Percentiles rank a stretch among this genome's conserved stretches.
phyloP scores from a whole-genome alignment of 2,113 vertebrate genomes.

The Bombycilla garrulus region DNA sequence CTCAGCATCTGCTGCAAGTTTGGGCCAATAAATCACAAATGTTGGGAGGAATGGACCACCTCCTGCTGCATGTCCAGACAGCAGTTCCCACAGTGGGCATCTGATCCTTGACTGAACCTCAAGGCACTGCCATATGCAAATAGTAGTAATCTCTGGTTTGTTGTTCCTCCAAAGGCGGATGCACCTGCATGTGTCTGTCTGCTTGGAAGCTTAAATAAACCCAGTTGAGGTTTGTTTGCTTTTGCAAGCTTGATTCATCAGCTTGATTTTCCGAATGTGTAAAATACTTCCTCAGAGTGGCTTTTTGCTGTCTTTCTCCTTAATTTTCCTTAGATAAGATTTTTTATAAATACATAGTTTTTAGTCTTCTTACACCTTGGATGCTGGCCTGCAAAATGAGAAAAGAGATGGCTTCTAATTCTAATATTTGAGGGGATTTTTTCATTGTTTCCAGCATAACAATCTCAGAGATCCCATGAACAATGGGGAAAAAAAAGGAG shows the following conservation, averaged over 20 bases:
- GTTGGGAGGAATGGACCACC: not conserved
- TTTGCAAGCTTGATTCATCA: slow-evolving; percentile 26
- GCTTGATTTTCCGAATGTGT: not conserved
- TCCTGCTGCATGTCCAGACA: slow-evolving; percentile 23
- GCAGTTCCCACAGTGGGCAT: slow-evolving; percentile 32
- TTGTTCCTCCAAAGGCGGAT: slow-evolving; percentile 31
- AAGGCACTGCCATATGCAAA: slow-evolving; percentile 51
- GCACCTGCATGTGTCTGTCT: slow-evolving; percentile 6
- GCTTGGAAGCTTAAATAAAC: slow-evolving; percentile 37
- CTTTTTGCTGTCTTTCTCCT: not conserved
- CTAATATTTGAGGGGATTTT: not conserved
- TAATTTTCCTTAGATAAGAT: not conserved
- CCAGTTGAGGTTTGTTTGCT: slow-evolving; percentile 14
- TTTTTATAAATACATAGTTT: not conserved
- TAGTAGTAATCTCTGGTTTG: slow-evolving; percentile 53
- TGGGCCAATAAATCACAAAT: slow-evolving; percentile 42
- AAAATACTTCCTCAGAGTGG: not conserved
- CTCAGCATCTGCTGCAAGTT: slow-evolving; percentile 25
- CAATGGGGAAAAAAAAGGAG: not conserved
- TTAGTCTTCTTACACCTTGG: not conserved
- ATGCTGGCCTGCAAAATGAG: not conserved
- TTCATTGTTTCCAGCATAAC: not conserved
- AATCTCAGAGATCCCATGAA: not conserved
- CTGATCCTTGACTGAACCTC: slow-evolving; percentile 49
- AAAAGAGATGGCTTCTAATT: not conserved